Percentiles rank a stretch among this genome's conserved stretches.
These are phyloP conservation scores for Brachylomia viminalis DNA, from an alignment of 2,888 invertebrate genomes.

Conservation along the genomic window DNA sequence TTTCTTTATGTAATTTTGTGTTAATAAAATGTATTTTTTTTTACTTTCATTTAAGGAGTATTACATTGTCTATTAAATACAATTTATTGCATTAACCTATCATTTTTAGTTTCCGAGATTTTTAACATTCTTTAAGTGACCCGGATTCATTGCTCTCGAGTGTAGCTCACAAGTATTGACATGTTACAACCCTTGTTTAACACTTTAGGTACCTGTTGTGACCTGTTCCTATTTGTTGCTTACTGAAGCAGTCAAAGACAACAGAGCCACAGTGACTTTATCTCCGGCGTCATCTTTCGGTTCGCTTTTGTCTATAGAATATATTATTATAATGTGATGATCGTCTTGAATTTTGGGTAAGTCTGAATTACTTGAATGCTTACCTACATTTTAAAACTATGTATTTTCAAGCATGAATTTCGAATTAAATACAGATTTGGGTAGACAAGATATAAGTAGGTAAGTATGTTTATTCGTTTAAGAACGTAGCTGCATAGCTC, in stretches of 20 bases:
- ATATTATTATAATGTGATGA: neutral
- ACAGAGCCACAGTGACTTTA: conserved; percentile 5
- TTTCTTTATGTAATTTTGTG: too few relatives aligned
- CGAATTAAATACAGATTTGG: neutral
- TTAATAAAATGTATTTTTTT: too few relatives aligned
- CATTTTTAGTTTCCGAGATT: too few relatives aligned
- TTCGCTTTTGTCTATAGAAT: neutral
- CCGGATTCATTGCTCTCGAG: too few relatives aligned
- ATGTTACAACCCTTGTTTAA: conserved; percentile 32
- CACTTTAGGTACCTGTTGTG: conserved; percentile 25
- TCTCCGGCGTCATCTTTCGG: neutral
- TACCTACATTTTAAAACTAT: neutral
- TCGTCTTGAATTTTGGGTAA: neutral
- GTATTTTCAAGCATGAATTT: neutral
- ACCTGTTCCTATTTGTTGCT: conserved; percentile 37
- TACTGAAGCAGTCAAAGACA: conserved; percentile 17
- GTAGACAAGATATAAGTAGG: too few relatives aligned
- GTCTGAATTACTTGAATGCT: neutral
- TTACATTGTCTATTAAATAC: too few relatives aligned
- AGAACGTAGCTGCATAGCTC: neutral
- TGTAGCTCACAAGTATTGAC: conserved; percentile 44
- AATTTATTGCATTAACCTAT: too few relatives aligned
- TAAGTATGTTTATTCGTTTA: neutral
- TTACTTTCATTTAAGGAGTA: too few relatives aligned
- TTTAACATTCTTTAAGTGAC: too few relatives aligned